A percentile compares a stretch with the other conserved stretches of the same genome.
Evolutionary conservation across 2,888 invertebrate species (phyloP).

Genomic region (Stenurella melanura): DNA sequence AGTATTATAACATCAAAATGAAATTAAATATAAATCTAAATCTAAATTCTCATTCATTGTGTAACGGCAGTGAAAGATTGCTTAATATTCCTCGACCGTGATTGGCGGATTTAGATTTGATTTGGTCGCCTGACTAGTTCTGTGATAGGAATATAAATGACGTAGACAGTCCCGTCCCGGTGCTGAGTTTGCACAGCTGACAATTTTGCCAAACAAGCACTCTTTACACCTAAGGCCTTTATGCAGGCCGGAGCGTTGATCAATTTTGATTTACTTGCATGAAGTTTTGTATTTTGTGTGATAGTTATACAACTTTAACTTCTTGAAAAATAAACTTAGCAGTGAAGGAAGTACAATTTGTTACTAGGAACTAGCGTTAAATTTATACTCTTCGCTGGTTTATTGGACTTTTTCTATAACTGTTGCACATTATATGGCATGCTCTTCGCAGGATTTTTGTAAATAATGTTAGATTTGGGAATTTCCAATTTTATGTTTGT

Average conservation of each 20-base stretch:
- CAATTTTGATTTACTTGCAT: not conserved
- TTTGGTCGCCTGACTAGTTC: slow-evolving; percentile 68
- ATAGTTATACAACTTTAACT: no score
- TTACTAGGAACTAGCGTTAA: no score
- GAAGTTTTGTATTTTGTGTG: no score
- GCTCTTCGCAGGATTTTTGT: no score
- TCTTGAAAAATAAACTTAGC: no score
- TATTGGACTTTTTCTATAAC: no score
- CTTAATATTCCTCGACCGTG: slow-evolving; percentile 65
- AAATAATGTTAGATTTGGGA: no score
- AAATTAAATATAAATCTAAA: slow-evolving; percentile 49
- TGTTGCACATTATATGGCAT: no score
- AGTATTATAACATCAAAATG: not conserved
- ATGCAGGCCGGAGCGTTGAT: slow-evolving; percentile 24
- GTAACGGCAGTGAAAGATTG: slow-evolving; percentile 55
- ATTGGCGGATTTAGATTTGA: slow-evolving; percentile 69
- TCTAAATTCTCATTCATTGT: slow-evolving; percentile 45
- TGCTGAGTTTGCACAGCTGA: slow-evolving; percentile 53
- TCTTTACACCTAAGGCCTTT: slow-evolving; percentile 38
- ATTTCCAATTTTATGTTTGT: no score
- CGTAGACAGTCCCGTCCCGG: slow-evolving; percentile 46
- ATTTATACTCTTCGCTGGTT: no score
- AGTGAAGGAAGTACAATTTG: no score
- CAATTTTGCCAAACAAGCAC: slow-evolving; percentile 55
- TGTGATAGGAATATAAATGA: slow-evolving; percentile 68